Base-by-base conservation (phyloP, 2,797 vertebrate species). In the Delichon dasypus region DNA sequence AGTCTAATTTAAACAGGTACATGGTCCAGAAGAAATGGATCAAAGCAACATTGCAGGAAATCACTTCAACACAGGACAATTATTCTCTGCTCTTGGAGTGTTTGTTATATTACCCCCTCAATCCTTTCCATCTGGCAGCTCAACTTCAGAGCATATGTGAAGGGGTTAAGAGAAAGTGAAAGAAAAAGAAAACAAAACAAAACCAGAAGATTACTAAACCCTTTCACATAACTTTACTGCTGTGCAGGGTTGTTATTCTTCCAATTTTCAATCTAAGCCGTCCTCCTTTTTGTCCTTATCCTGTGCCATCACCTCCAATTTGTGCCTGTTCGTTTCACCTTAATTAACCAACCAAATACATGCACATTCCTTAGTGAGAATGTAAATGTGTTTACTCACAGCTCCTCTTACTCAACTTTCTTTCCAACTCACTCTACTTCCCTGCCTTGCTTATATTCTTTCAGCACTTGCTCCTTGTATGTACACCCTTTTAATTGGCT, bases 341-440 rank as follows among this genome's bases (percentile, higher is more conserved):
- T 77, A 79, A 85, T 80, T 89, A 89, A 85, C 25, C n/a, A 91
- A 50, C n/a, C 36, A 88, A 90, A 91, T n/a, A 71, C n/a, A 71
- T 20, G 42, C 54, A 80, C 36, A 60, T 26, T 70, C 65, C 23
- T 68, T 65, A 79, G 53, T n/a, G 16, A 88, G 40, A 89, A 92
- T 2, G 1, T 17, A 93, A 65, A 74, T 12, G 7, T 51, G 18
- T 75, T 85, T 90, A 78, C 66, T 54, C 6, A 2, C 29, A 88
- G 51, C 9, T 88, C 42, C 36, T 51, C 51, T 80, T 54, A 21
- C 19, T 80, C 42, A 79, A 82, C 57, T 92, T 86, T 55, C 58
- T 85, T 83, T 51, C 26, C 44, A 82, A 25, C 21, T 95, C 54
- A 47, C 42, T 76, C 34, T 54, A 30, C 38, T 93, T 84, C 36